Base-by-base conservation (phyloP, 1,140 invertebrate genomes). In the Drosophila willistoni region DNA sequence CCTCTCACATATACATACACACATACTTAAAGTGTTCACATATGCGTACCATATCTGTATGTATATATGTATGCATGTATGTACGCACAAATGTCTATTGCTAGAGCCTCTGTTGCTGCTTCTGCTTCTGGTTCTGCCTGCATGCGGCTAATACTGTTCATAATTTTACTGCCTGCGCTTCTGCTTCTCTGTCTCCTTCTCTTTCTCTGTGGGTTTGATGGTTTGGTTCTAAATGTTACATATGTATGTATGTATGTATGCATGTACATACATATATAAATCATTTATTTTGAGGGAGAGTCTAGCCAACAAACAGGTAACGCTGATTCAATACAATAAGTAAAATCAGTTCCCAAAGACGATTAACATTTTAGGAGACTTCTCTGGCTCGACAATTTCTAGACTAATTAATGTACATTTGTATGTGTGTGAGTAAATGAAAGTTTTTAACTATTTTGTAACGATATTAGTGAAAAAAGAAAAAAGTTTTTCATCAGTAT, bases 211-310 rank as follows among this genome's bases (percentile, higher is more conserved):
- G 6, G 29, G 29, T 29, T 29, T 29, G 0, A 3, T 6, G 29
- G 29, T 29, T 29, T 29, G 5, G 5, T 6, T 29, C 29, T 29
- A 29, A 0, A 29, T 25, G 3, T 25, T 25, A 25, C 22, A 25
- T 4, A 25, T 4, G 9, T 81, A 82, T 77, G 79, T 83, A 19
- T 19, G 19, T 19, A 19, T 19, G 19, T 22, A 22, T 2, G 2
- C 2, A 22, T 1, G 1, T 22, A 22, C 19, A 22, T 22, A 22
- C 1, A 1, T 22, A 84, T 68, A 68, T 67, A 70, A 83, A 83
- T 83, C 61, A 80, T 83, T 73, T 75, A 73, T 84, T 83, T 80
- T 12, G 25, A n/a, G 13, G n/a, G 29, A 9, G 29, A 17, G 56
- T 4, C 29, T 33, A 14, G 10, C 1, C 14, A 36, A 36, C 1